phyloP scores from a whole-genome alignment of 2,797 vertebrate species.

The Agapornis canus region DNA sequence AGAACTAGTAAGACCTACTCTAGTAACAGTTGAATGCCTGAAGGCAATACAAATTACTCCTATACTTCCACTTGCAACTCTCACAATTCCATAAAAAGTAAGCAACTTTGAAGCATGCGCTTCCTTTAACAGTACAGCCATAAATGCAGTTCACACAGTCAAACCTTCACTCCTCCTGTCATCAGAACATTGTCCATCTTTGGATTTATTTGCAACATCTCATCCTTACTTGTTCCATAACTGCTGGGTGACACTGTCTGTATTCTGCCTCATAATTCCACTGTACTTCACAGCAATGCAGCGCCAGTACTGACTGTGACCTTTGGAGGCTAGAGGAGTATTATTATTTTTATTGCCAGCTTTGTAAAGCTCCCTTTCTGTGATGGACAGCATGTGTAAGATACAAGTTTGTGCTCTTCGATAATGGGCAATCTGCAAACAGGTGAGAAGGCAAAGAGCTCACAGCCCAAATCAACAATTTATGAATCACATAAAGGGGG shows the following conservation, averaged over 20 bases:
- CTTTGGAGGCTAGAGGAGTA: not conserved
- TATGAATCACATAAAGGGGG: not conserved
- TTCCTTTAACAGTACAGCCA: not conserved
- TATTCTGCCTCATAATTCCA: not conserved
- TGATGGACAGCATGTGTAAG: accelerated
- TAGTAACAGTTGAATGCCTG: not conserved
- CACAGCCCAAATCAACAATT: not conserved
- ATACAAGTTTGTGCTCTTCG: not conserved
- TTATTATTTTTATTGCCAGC: not conserved
- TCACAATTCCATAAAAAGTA: not conserved
- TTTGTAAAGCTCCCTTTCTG: not conserved
- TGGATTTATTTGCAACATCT: not conserved
- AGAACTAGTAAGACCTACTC: not conserved
- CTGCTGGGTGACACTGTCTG: not conserved
- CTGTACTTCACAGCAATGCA: not conserved
- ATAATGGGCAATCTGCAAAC: not conserved
- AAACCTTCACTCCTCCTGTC: not conserved
- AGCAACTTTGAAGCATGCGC: not conserved
- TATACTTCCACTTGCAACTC: not conserved
- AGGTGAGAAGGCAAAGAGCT: not conserved
- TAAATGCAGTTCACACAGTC: not conserved
- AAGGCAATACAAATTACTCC: not conserved
- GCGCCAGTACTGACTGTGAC: not conserved
- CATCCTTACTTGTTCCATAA: not conserved
- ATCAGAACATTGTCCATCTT: not conserved